Evolutionary conservation across 2,888 invertebrate genomes (phyloP).

Genomic region (Drosophila macrothrix): DNA sequence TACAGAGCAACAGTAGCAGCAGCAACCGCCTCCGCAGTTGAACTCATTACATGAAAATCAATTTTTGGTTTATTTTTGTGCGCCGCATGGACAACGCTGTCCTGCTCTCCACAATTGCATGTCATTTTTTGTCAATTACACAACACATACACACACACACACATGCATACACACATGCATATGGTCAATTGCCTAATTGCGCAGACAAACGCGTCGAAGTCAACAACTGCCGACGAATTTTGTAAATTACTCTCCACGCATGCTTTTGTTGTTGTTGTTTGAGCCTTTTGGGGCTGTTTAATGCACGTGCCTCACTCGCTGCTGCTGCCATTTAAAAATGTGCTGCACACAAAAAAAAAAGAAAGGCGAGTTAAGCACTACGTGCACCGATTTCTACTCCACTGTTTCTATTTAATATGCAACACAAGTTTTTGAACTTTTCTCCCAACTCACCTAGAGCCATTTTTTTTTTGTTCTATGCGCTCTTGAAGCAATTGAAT

Average conservation of each 20-base stretch:
- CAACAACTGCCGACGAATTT: conserved; percentile 70
- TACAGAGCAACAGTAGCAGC: conserved; percentile 10
- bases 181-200: conserved; percentile 78
- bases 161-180: conserved; percentile 1
- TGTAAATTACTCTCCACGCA: conserved; percentile 76
- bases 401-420: conserved; percentile 63
- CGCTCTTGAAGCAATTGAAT: conserved; percentile 62
- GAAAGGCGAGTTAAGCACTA: conserved; percentile 48
- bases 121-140: conserved; percentile 75
- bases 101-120: conserved; percentile 50
- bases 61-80: conserved; percentile 76
- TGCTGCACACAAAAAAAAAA: conserved; percentile 44
- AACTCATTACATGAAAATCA: conserved; percentile 78
- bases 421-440: conserved; percentile 51
- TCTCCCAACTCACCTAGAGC: conserved; percentile 25
- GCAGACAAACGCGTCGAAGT: conserved; percentile 76
- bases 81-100: conserved; percentile 36
- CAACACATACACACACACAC: conserved; percentile 28
- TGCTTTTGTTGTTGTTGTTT: conserved; percentile 52
- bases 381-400: conserved; percentile 52
- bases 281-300: conserved; percentile 72
- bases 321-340: conserved; percentile 71
- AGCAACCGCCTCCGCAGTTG: conserved; percentile 45
- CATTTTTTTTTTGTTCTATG: conserved; percentile 50
- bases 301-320: conserved; percentile 76